Evolutionary conservation across 2,797 vertebrate genomes (phyloP), one percentile per base, ranked within the genome.

Genomic region (Hybognathus amarus): DNA sequence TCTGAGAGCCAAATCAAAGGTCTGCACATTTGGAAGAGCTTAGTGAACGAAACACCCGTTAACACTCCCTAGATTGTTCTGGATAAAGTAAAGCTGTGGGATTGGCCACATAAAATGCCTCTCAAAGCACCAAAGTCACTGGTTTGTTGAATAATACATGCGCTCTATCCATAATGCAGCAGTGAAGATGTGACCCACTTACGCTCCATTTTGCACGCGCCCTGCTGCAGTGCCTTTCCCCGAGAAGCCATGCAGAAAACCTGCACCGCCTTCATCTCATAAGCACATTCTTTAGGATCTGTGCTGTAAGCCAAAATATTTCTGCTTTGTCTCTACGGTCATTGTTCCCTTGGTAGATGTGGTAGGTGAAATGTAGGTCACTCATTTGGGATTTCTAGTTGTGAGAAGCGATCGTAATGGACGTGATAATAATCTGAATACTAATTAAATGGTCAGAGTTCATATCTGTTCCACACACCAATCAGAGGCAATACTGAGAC

Each of bases 351-450:
- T 59, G 18, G 50, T 59, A 22, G 4, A 15, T 27, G 10, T 47
- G 15, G 30, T 10, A 54, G 18, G 18, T 38, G 30, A 47, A 69
- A 80, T 77, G 63, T 50, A 69, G 47, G 70, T 59, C 70, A 76
- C 36, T 73, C 33, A 2, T 67, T 69, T 42, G 64, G 30, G 40
- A 50, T 45, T n/a, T 64, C 42, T 47, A 13, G 30, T 59, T 81
- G 64, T 47, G 89, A 73, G 90, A 83, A 93, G 82, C 61, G 24
- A 83, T 82, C 68, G 17, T 91, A 92, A 93, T 91, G 92, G 91
- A 92, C 88, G 89, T 79, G 88, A 90, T 90, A 86, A 90, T 82
- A 92, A 83, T 84, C 92, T 75, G 92, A 94, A 91, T 93, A 94
- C 93, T 93, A 92, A 94, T 93, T 82, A 38, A 52, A 36, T 20